A percentile compares a stretch with the other conserved stretches of the same genome.
Evolutionary conservation across 1,140 invertebrate genomes (phyloP).

Genomic region (Helicoverpa armigera): DNA sequence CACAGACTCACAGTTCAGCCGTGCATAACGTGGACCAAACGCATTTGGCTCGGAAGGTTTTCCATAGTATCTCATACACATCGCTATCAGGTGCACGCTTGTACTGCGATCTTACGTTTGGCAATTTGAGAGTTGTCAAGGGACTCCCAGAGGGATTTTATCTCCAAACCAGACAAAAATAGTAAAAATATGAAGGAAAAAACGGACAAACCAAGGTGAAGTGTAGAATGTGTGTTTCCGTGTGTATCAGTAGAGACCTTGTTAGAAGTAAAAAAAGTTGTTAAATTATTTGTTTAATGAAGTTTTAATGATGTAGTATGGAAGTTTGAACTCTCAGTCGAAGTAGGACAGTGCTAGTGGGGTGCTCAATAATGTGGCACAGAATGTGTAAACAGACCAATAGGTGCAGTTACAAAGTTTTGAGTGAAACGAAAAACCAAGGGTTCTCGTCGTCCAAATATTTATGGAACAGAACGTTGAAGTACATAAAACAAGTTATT

Average conservation of each 20-base stretch:
- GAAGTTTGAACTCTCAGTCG: slow-evolving; percentile 6
- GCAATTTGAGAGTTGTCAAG: neutral
- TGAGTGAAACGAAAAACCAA: slow-evolving; percentile 13
- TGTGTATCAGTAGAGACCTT: slow-evolving; percentile 17
- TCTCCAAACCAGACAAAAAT: neutral
- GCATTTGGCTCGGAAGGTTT: slow-evolving; percentile 13
- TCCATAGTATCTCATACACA: slow-evolving; percentile 45
- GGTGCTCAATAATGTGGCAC: slow-evolving; percentile 52
- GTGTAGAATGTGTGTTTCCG: slow-evolving; percentile 31
- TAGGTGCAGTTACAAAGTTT: slow-evolving; percentile 45
- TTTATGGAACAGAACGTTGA: slow-evolving; percentile 53
- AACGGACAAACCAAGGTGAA: slow-evolving; percentile 19
- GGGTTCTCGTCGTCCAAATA: slow-evolving; percentile 35
- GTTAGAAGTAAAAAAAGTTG: slow-evolving; percentile 29
- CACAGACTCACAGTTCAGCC: slow-evolving; percentile 30
- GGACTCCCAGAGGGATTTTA: neutral
- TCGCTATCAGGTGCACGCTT: slow-evolving; percentile 43
- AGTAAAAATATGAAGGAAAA: slow-evolving; percentile 23
- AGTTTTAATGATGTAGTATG: slow-evolving; percentile 34
- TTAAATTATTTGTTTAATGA: slow-evolving; percentile 36
- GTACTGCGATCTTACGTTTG: slow-evolving; percentile 3
- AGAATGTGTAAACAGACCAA: slow-evolving; percentile 53
- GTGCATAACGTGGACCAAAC: slow-evolving; percentile 40
- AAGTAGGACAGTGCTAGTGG: slow-evolving; percentile 8
- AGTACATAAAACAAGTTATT: slow-evolving; percentile 58